Base-by-base conservation (phyloP, 2,797 vertebrate genomes). In the Melanotaenia nigrans region DNA sequence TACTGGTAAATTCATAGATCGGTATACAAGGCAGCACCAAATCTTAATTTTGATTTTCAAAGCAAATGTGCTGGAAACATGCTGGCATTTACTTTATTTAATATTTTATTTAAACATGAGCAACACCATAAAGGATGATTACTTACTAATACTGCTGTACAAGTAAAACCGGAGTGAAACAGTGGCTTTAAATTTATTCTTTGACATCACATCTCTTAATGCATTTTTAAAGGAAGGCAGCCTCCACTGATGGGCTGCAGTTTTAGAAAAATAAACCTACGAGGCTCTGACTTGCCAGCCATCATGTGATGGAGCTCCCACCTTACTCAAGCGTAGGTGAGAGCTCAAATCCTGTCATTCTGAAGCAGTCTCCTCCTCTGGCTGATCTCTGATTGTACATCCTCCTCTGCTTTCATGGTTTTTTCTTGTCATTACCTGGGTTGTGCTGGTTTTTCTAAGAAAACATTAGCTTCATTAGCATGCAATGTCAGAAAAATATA, bases 291-390 rank as follows among this genome's bases (percentile, higher is more conserved):
- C 22, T 18, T 30, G 42, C 61, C 45, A 33, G 30, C 10, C 18
- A 20, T 33, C 11, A 11, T 49, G 61, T 22, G 40, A 33, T n/a
- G 33, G 42, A 35, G 45, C 61, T 51, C 61, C n/a, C 35, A 53
- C 47, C 32, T 53, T 25, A 24, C 55, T 33, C 14, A 16, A 10
- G n/a, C 2, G n/a, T 53, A 32, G 20, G 30, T 25, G 28, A 47
- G 16, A 49, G 61, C 42, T 49, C 10, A 63, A 63, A 64, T 64
- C 16, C 16, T 33, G 36, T 14, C 35, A 55, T 70, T 24, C 16
- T 56, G 16, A 24, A 33, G 20, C 42, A 35, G 11, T 5, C 25
- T 45, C 22, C 61, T 56, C 40, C 16, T 7, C 24, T 16, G 18
- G 13, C 55, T 25, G 30, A 55, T 40, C 51, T 7, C 56, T 12